Base-by-base conservation (phyloP, 2,113 vertebrate species). In the Nipponia nippon region DNA sequence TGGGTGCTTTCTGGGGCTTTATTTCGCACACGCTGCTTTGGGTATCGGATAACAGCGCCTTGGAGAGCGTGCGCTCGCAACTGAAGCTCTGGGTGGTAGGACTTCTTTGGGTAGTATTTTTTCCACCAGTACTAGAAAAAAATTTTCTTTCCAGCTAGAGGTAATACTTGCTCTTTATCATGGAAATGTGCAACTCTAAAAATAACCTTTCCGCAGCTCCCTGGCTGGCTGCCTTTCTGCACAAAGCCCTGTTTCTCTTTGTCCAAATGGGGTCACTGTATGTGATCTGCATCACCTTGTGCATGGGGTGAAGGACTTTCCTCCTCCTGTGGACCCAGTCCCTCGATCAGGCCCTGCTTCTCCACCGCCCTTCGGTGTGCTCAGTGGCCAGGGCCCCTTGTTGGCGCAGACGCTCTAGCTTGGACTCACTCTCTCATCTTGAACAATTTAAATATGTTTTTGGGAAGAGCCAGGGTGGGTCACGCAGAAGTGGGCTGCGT, bases 161-260 rank as follows among this genome's bases (percentile, higher is more conserved):
- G 83, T 91, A 75, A 83, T 69, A 47, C 62, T 90, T 90, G 80
- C 76, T 87, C 59, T 96, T 95, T 89, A 42, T 81, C 47, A 70
- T 84, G 86, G 89, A 93, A 81, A 89, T 93, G 20, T 58, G 42
- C n/a, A 46, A 44, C 59, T 80, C 88, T 86, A 89, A 95, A 97
- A 95, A 92, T 90, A 97, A 62, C 63, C 67, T 89, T 67, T 62
- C 65, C 61, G 27, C 69, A 79, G 1, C 66, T 87, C 61, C 50
- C 73, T 78, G 82, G 53, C 70, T 93, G 81, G 3, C 40, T 80
- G 78, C 76, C 55, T 88, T 72, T 69, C 73, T 47, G 32, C 79
- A 53, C 2, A 2, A 61, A 95, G 25, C 62, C 26, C 34, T 20
- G 26, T 25, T 63, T 83, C 26, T 91, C 63, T 81, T 49, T 90